Base-by-base conservation (phyloP, 2,797 vertebrate species). In the Pterois miles region DNA sequence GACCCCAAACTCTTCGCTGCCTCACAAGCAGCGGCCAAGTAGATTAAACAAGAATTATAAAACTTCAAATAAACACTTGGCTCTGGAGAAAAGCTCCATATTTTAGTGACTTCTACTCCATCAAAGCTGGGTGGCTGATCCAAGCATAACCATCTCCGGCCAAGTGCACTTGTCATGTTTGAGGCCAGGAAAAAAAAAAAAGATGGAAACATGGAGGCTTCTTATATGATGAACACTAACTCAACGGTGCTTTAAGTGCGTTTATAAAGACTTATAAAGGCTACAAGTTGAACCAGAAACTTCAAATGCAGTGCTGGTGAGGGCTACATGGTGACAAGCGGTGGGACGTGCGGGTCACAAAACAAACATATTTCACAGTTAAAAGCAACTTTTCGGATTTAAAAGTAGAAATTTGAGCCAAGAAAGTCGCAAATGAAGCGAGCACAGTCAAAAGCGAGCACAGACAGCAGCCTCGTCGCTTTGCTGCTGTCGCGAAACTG, bases 31-130 rank as follows among this genome's bases (percentile, higher is more conserved):
- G 65, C 8, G 9, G 67, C 64, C 81, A 72, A 82, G 80, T 3
- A 71, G 82, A 84, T 82, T 78, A 74, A 59, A 52, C 40, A 66
- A 75, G 67, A 80, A 73, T 76, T 38, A 74, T 25, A 76, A 70
- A 81, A 83, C 76, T 77, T 83, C 58, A 79, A 86, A 84, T 65
- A 60, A 81, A 85, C 79, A 72, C 68, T 86, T 88, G 67, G 69
- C 68, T 40, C 20, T 12, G 36, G 18, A 10, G 36, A 22, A 57
- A 77, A 72, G 68, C 76, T 74, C 63, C 76, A 56, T 73, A 57
- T 67, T 67, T 73, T 1, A 78, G 66, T 71, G 81, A 79, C 60
- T 77, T 75, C n/a, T 27, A 74, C 60, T 80, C 31, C 31, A 64
- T 53, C 25, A 71, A 27, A 74, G 67, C 8, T 25, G 53, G 34